Percentiles rank a stretch among this genome's conserved stretches.
Evolutionary conservation across 2,113 vertebrate species (phyloP).

Genomic region (Zosterops pallidus): DNA sequence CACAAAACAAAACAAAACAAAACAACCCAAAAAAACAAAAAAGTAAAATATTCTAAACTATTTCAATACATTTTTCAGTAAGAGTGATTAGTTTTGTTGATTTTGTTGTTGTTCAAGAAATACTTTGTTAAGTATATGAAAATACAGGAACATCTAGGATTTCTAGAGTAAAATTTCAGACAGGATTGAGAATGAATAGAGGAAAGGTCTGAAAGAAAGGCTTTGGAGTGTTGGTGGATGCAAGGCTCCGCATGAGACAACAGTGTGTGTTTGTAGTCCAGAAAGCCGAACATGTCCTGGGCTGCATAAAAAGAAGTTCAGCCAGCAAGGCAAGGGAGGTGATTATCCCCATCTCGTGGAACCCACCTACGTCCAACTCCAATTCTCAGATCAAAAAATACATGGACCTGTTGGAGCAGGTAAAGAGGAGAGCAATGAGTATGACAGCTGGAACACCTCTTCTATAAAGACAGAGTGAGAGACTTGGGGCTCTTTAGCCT

Average conservation of each 20-base stretch:
- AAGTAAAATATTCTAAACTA: not conserved
- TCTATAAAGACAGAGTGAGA: not conserved
- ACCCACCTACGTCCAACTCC: not conserved
- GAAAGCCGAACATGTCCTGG: not conserved
- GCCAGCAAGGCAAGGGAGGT: not conserved
- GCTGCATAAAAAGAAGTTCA: fast-evolving
- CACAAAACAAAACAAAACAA: not conserved
- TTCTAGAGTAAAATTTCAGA: not conserved
- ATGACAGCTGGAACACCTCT: not conserved
- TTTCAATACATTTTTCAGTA: not conserved
- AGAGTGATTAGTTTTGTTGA: not conserved
- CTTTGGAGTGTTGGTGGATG: not conserved
- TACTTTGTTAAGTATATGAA: not conserved
- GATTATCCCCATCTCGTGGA: fast-evolving
- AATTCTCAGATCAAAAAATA: not conserved
- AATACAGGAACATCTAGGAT: not conserved
- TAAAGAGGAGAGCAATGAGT: not conserved
- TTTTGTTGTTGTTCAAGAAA: not conserved
- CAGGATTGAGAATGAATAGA: not conserved
- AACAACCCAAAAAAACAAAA: no score
- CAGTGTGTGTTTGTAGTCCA: not conserved
- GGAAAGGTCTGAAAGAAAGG: not conserved
- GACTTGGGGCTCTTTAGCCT: not conserved
- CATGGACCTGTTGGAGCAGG: not conserved
- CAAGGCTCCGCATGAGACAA: not conserved